Base-by-base conservation (phyloP, 2,888 invertebrate species). In the Glaucopsyche alexis region DNA sequence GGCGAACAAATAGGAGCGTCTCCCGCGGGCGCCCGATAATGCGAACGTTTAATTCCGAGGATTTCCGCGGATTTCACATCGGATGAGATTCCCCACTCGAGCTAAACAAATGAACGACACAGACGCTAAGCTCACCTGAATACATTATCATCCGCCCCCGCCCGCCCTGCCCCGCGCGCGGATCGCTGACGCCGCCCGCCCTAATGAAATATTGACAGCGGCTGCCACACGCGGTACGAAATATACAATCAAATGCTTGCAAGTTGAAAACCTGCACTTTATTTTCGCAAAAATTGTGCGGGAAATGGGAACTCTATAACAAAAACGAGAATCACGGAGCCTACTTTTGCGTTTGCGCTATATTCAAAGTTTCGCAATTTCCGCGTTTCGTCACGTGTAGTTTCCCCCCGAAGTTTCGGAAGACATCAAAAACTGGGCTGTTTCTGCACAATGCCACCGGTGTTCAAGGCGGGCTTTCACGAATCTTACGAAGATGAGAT, bases 81-180 rank as follows among this genome's bases (percentile, higher is more conserved):
- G 42, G 42, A 66, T 66, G 66, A 66, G 16, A 42, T 66, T 66
- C 9, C 42, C 66, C 66, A 42, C 42, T 66, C 42, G 42, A 66
- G 66, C 42, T 66, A 66, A 66, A 66, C 66, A 66, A 66, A 66
- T 66, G 66, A 42, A 66, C 66, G 66, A 66, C 11, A 66, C 66
- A 66, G 16, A 66, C 42, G 66, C 16, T 66, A 66, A 66, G 42
- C 66, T 42, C 66, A 42, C 40, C 66, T 66, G 40, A 66, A 66
- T 40, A 66, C 66, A 66, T 66, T 66, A 66, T 38, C 8, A 8
- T 66, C n/a, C 42, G 40, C 66, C 40, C 40, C 2, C 42, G 14
- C 14, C 38, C 8, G 14, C 16, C 66, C 0, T n/a, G 7, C 42
- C n/a, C 66, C 65, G 38, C 8, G 14, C 40, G 5, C 40, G 13